Evolutionary conservation across 2,888 invertebrate species (phyloP), one percentile per base, ranked within the genome.

Genomic region (Sinohyriopsis cumingii): DNA sequence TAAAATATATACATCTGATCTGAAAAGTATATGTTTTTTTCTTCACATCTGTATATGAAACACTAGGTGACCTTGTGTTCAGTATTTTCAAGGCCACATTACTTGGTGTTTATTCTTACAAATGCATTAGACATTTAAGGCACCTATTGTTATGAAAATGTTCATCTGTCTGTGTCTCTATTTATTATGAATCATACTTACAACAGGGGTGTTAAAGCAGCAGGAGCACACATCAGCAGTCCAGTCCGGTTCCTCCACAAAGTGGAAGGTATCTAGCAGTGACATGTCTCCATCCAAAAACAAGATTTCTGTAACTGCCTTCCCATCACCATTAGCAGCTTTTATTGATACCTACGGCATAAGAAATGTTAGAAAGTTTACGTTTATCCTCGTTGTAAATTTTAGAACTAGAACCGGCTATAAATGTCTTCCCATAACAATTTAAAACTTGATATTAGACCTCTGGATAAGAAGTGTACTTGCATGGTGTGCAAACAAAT

Each of bases 231-330:
- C 15, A 9, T 63, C 65, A 9, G n/a, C 57, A 4, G 71, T 71
- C 71, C 71, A 71, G 63, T 74, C 71, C 12, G 24, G 56, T 55
- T 64, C 56, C 7, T 59, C 22, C 55, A 63, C 55, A 5, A 33
- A 33, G 57, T 69, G 68, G 55, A 61, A 72, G 1, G 72, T 22
- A 59, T 75, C 69, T 7, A 75, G 65, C 25, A 72, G 65, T 33
- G 54, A 45, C 18, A 63, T 56, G 3, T 65, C 69, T 1, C 75
- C 72, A 68, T 75, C 75, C 72, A 68, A 75, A 53, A 75, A 75
- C 33, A 72, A 68, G 7, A 75, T 65, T 5, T 72, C 75, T 45
- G 75, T 75, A 9, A 72, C 75, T 19, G 75, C 75, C 25, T 56
- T 28, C 20, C 75, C 75, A 15, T 63, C 65, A 15, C 72, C 72